Percentiles rank a stretch among this genome's conserved stretches.
These are phyloP conservation scores for Zonitis immaculata DNA, from an alignment of 2,888 invertebrate species.

Conservation along the genomic window DNA sequence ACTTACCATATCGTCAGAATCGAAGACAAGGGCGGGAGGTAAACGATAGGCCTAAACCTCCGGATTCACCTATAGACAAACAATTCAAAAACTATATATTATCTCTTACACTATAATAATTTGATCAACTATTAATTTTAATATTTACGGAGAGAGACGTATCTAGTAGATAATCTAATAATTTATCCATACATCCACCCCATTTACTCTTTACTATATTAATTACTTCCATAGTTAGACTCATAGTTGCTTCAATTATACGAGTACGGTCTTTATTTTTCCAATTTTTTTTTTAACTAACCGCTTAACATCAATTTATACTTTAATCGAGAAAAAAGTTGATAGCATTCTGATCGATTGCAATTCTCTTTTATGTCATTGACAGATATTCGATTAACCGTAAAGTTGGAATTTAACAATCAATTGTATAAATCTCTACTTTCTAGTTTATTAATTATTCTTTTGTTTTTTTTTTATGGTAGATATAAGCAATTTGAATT, in stretches of 20 bases:
- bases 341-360: not conserved
- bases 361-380: not conserved
- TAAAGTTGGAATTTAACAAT: not conserved
- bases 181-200: slow-evolving; percentile 13
- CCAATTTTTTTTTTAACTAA: not conserved
- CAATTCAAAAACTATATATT: no score
- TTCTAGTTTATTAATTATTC: not conserved
- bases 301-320: not conserved
- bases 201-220: slow-evolving; percentile 16
- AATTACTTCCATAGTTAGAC: slow-evolving; percentile 14
- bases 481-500: no score
- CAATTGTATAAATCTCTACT: no score
- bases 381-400: not conserved
- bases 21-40: slow-evolving; percentile 52
- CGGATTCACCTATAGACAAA: slow-evolving; percentile 43
- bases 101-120: slow-evolving; percentile 10
- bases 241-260: slow-evolving; percentile 14
- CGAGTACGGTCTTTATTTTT: not conserved
- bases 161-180: no score
- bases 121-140: slow-evolving; percentile 20
- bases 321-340: not conserved
- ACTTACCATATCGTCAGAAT: slow-evolving; percentile 78
- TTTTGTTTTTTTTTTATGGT: not conserved
- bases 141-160: no score
- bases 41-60: slow-evolving; percentile 49